Base-by-base conservation (phyloP, 2,888 invertebrate genomes). In the Agrochola circellaris region DNA sequence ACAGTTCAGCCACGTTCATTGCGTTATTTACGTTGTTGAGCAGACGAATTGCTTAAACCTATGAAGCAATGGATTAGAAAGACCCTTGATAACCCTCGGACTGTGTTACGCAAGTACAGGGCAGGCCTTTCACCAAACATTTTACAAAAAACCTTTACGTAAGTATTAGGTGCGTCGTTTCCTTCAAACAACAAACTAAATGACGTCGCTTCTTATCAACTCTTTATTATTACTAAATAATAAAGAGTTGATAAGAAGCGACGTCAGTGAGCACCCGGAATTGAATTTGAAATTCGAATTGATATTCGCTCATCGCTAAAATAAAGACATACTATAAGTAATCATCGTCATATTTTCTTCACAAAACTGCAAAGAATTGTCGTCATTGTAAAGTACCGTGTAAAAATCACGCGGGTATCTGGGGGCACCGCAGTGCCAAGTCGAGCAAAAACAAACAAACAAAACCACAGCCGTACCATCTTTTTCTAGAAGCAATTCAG, bases 191-290 rank as follows among this genome's bases (percentile, higher is more conserved):
- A 17, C 51, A n/a, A n/a, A n/a, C n/a, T n/a, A n/a, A n/a, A n/a
- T n/a, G n/a, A n/a, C n/a, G n/a, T n/a, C n/a, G n/a, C n/a, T n/a
- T n/a, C n/a, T n/a, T n/a, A n/a, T n/a, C n/a, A n/a, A n/a, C n/a
- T n/a, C n/a, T n/a, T n/a, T n/a, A n/a, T n/a, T n/a, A n/a, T 30
- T 38, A 38, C 38, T 38, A 38, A 38, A 38, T 38, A 51, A 54
- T 58, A 45, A 45, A 45, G 2, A 61, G 23, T 26, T 61, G 45
- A 65, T 34, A 15, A 72, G 26, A 17, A 54, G 15, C 62, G 26
- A 69, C 74, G 79, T 74, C 79, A 82, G n/a, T 8, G 45, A 30
- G 7, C 62, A 82, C 74, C 75, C 83, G 82, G 83, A 82, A 83
- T 75, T 74, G n/a, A 83, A 82, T 75, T 62, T 65, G 13, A 64